phyloP scores from a whole-genome alignment of 2,113 vertebrate genomes.

The Tyto alba region DNA sequence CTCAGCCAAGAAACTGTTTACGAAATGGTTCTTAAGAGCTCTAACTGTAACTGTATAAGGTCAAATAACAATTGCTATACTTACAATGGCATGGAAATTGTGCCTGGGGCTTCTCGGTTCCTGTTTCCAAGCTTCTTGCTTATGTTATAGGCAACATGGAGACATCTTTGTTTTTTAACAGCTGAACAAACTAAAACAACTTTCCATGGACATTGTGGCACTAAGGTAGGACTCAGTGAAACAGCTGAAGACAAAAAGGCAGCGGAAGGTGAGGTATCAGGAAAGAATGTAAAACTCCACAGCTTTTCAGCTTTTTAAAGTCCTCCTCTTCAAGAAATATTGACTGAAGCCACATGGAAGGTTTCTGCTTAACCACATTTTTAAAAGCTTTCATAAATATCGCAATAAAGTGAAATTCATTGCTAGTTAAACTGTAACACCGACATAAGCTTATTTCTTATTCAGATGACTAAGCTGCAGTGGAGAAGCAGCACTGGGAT shows the following conservation, averaged over 20 bases:
- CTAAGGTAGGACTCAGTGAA: not conserved
- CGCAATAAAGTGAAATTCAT: conserved; percentile 68
- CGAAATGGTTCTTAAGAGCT: conserved; percentile 67
- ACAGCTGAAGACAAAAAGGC: not conserved
- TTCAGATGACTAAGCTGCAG: conserved; percentile 52
- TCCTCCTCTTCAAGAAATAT: conserved; percentile 51
- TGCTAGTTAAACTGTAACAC: conserved; percentile 68
- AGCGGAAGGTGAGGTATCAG: not conserved
- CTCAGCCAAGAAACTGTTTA: conserved; percentile 40
- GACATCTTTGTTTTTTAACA: not conserved
- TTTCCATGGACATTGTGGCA: not conserved
- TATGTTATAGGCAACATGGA: not conserved
- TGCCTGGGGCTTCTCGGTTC: conserved; percentile 35
- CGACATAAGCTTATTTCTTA: conserved; percentile 60
- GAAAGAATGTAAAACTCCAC: not conserved
- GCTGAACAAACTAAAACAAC: not conserved
- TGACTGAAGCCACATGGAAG: conserved; percentile 38
- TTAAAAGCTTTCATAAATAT: conserved; percentile 73
- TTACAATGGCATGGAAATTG: conserved; percentile 28
- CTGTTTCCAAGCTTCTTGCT: not conserved
- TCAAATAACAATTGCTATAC: conserved; percentile 67
- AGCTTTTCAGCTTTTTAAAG: conserved; percentile 12
- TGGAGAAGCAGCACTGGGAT: not conserved
- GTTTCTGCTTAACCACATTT: conserved; percentile 60
- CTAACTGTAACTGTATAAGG: conserved; percentile 45